phyloP scores from a whole-genome alignment of 2,797 vertebrate genomes.

The Acanthurus leucopareius region DNA sequence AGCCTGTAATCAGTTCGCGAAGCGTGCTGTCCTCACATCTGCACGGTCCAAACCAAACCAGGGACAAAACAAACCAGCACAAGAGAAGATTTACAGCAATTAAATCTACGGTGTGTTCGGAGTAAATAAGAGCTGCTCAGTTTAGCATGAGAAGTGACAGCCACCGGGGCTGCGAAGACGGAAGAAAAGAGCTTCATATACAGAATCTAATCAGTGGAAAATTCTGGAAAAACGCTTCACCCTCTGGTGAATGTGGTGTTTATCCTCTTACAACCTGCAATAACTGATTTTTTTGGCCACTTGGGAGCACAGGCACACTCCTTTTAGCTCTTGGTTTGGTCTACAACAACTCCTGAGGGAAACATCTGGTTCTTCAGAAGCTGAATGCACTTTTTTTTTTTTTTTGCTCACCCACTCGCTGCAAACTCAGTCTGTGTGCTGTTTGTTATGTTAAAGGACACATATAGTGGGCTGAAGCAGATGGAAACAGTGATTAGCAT shows the following conservation, averaged over 20 bases:
- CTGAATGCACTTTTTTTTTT: too few species aligned
- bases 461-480: background rate
- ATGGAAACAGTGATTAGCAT: background rate
- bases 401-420: background rate
- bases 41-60: background rate
- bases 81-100: constrained; percentile 2
- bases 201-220: background rate
- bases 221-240: background rate
- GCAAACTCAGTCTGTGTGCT: background rate
- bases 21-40: background rate
- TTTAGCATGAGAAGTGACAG: background rate
- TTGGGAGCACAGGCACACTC: background rate
- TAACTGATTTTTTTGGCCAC: background rate
- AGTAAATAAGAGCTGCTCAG: background rate
- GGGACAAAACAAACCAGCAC: background rate
- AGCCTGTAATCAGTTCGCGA: constrained; percentile 14
- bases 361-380: background rate
- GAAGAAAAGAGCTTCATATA: background rate
- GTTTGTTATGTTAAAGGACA: background rate
- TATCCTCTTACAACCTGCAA: background rate
- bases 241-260: background rate
- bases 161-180: background rate
- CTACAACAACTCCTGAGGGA: background rate
- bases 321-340: background rate
- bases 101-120: background rate